Conservation (phyloP, 2,113 vertebrate species). For the Tachuris rubrigastra region DNA sequence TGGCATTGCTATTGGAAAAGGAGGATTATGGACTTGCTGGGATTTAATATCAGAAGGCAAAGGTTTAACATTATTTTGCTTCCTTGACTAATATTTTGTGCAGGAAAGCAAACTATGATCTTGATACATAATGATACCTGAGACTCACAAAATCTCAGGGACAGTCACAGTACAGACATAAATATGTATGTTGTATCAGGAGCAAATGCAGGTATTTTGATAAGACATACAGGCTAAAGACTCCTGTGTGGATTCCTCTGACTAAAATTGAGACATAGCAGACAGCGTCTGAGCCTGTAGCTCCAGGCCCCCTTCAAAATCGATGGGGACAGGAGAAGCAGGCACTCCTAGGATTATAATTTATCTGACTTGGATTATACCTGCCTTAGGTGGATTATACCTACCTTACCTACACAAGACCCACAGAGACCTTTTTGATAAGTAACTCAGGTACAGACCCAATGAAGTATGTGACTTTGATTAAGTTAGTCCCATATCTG, state of each 20-base stretch:
- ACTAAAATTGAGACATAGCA: neutral
- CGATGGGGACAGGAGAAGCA: neutral
- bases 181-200: neutral
- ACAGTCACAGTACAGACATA: neutral
- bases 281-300: neutral
- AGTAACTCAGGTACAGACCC: neutral
- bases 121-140: neutral
- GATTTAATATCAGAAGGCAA: neutral
- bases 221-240: neutral
- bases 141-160: slow-evolving; percentile 1
- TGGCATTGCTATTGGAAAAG: neutral
- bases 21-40: neutral
- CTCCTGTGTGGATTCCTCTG: neutral
- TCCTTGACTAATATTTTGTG: neutral
- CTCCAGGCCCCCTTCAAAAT: neutral
- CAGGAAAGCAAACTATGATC: neutral
- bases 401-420: too few relatives aligned
- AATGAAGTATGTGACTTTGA: neutral
- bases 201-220: neutral
- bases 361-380: neutral
- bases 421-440: neutral
- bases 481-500: neutral
- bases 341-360: neutral
- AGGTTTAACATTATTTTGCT: neutral
- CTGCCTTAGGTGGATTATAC: neutral